A percentile compares a stretch with the other conserved stretches of the same genome.
phyloP scores from a whole-genome alignment of 2,888 invertebrate species.

The Reticulitermes lucifugus region DNA sequence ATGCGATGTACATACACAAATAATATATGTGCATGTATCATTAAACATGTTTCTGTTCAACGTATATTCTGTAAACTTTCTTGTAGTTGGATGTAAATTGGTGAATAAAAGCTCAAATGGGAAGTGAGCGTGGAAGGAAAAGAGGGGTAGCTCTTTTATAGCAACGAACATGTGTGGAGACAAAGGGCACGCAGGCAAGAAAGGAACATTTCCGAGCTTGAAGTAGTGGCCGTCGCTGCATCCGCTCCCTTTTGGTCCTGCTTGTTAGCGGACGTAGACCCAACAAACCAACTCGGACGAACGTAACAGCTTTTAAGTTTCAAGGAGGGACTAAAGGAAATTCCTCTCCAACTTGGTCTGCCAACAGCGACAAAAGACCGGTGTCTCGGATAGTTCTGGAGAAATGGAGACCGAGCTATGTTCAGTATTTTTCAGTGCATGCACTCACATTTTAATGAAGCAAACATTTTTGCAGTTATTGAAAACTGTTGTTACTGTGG shows the following conservation, averaged over 20 bases:
- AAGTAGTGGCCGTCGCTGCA: not conserved
- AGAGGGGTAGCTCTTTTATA: not conserved
- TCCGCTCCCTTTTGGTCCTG: not conserved
- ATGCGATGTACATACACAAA: not conserved
- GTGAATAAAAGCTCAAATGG: not conserved
- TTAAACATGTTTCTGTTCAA: not conserved
- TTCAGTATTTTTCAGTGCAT: too few species aligned
- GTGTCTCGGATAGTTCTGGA: too few species aligned
- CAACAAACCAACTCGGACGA: not conserved
- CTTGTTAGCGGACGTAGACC: not conserved
- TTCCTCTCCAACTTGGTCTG: not conserved
- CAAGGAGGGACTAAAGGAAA: constrained; percentile 23
- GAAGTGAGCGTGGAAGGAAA: not conserved
- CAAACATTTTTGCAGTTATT: too few species aligned
- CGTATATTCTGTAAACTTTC: not conserved
- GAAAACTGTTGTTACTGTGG: too few species aligned
- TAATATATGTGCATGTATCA: not conserved
- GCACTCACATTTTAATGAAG: too few species aligned
- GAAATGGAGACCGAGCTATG: too few species aligned
- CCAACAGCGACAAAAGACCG: too few species aligned
- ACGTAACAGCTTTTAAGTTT: constrained; percentile 28
- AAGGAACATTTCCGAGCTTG: constrained; percentile 11
- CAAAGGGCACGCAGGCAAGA: not conserved
- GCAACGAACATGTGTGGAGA: not conserved
- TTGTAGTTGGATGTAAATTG: not conserved